Conservation (phyloP, 1,140 invertebrate genomes). For the Drosophila ficusphila region DNA sequence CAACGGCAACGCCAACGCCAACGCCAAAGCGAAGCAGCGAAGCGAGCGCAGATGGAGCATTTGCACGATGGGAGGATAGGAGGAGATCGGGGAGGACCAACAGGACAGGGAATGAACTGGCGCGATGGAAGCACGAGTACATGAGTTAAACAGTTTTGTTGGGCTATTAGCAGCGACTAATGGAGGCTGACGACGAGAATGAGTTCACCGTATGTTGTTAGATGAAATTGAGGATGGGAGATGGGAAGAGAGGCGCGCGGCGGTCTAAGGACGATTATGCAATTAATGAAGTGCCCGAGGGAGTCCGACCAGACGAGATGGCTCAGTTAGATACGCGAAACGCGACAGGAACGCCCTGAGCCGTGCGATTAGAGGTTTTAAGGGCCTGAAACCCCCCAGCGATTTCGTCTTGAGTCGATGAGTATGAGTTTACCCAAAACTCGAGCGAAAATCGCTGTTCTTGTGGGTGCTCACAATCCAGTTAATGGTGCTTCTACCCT, state of each 20-base stretch:
- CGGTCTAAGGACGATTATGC: slow-evolving; percentile 51
- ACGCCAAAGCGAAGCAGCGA: slow-evolving; percentile 29
- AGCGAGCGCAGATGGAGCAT: slow-evolving; percentile 12
- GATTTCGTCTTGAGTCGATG: not conserved
- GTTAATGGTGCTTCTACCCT: too few relatives aligned
- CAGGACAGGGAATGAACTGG: slow-evolving; percentile 2
- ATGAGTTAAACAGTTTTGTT: slow-evolving; percentile 72
- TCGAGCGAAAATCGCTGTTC: not conserved
- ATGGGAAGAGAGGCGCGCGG: too few relatives aligned
- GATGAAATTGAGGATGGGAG: slow-evolving; percentile 3
- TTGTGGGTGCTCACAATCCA: too few relatives aligned
- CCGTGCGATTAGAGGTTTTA: not conserved
- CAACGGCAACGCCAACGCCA: slow-evolving; percentile 15
- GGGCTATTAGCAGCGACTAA: slow-evolving; percentile 72
- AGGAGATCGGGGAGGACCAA: not conserved
- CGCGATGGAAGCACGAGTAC: slow-evolving; percentile 39
- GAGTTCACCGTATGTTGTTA: slow-evolving; percentile 3
- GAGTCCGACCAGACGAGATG: slow-evolving; percentile 16
- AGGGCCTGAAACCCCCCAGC: not conserved
- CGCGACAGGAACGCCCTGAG: not conserved
- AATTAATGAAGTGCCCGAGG: slow-evolving; percentile 58
- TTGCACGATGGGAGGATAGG: not conserved
- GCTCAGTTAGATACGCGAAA: slow-evolving; percentile 24
- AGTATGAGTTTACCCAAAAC: too few relatives aligned
- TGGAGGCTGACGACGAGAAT: slow-evolving; percentile 57